Percentiles rank a stretch among this genome's conserved stretches.
Evolutionary conservation across 2,113 vertebrate species (phyloP).

Genomic region (Tichodroma muraria): DNA sequence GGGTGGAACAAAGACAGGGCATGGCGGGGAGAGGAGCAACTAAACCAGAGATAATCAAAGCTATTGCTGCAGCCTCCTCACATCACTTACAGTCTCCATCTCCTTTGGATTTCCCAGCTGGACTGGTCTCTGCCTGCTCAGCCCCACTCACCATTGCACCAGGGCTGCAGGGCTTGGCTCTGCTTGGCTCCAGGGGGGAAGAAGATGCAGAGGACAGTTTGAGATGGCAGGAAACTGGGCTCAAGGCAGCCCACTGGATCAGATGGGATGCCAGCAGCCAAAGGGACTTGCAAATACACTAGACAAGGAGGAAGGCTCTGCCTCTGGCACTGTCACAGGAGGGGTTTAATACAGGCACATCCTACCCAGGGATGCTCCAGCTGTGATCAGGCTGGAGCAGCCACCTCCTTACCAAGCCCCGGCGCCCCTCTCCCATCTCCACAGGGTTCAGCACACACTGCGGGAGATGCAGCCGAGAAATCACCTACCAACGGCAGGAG

Average conservation of each 20-base stretch:
- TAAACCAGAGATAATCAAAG: constrained; percentile 42
- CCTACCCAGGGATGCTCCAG: not conserved
- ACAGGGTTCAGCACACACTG: fast-evolving
- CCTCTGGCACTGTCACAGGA: not conserved
- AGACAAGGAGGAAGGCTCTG: not conserved
- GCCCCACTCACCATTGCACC: fast-evolving
- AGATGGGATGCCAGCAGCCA: not conserved
- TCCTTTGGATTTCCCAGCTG: not conserved
- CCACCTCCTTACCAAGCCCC: not conserved
- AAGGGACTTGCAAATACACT: not conserved
- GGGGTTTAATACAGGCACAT: not conserved
- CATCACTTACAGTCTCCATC: not conserved
- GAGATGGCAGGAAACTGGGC: not conserved
- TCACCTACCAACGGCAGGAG: not conserved
- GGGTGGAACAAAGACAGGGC: not conserved
- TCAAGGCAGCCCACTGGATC: not conserved
- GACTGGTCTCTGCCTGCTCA: not conserved
- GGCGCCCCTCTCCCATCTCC: not conserved
- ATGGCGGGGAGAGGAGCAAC: not conserved
- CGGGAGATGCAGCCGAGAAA: not conserved
- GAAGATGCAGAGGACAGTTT: not conserved
- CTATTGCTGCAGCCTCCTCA: not conserved
- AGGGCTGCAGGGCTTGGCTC: not conserved
- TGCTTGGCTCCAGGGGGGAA: not conserved
- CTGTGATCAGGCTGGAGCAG: not conserved